Conservation (phyloP, 2,888 invertebrate species). For the Plusia festucae region DNA sequence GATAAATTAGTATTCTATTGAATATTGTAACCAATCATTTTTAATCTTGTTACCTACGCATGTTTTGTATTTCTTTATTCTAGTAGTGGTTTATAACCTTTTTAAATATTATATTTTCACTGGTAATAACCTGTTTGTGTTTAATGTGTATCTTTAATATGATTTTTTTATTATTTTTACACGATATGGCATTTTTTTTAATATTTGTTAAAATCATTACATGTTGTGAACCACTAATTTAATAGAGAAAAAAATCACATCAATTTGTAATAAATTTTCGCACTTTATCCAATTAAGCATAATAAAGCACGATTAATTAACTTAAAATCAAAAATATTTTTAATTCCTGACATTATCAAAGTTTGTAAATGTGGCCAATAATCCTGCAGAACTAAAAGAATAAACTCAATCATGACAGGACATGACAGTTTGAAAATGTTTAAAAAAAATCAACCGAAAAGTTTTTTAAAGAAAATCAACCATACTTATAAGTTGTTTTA, state of each 20-base stretch:
- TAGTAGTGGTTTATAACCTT: constrained; percentile 36
- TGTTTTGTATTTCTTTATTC: constrained; percentile 56
- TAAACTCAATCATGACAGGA: background rate
- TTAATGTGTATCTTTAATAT: background rate
- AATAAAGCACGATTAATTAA: constrained; percentile 47
- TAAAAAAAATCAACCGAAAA: background rate
- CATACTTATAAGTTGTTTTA: constrained; percentile 18
- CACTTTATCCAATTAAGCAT: constrained; percentile 55
- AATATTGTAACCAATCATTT: constrained; percentile 64
- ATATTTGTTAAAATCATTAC: constrained; percentile 3
- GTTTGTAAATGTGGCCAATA: constrained; percentile 25
- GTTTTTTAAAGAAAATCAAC: constrained; percentile 32
- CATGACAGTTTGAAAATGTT: background rate
- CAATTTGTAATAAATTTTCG: constrained; percentile 47
- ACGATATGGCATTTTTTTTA: background rate
- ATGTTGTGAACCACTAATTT: constrained; percentile 28
- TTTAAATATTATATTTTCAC: background rate
- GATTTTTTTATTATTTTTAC: background rate
- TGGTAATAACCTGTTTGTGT: constrained; percentile 13
- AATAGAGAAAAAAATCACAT: constrained; percentile 39
- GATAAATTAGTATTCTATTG: constrained; percentile 67
- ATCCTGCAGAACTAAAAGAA: constrained; percentile 5
- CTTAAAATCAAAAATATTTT: constrained; percentile 43
- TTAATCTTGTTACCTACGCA: constrained; percentile 61
- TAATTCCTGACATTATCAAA: constrained; percentile 33